Evolutionary conservation across 2,113 vertebrate species (phyloP), one percentile per base, ranked within the genome.

Genomic region (Anseranas semipalmata): DNA sequence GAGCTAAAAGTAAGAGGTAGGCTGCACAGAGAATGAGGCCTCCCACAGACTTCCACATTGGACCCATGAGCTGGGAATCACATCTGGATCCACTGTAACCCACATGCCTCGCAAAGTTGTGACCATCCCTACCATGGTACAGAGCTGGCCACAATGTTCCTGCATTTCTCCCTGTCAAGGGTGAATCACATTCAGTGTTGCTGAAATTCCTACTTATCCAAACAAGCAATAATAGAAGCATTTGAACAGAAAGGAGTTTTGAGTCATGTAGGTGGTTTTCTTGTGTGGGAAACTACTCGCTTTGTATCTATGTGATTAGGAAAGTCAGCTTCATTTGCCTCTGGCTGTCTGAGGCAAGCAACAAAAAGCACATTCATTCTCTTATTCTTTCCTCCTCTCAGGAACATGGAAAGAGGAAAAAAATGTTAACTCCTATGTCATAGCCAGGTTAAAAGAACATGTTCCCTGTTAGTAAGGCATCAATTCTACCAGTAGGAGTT

Each of bases 271-370:
- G 83, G 79, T 80, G 24, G 94, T 89, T 96, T 97, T 93, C 94
- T 93, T 94, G 39, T 97, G 97, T 97, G 95, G 97, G 90, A 97
- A 97, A 96, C 71, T 95, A 93, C 72, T 78, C 35, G 0, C 66
- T 96, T 93, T 82, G 88, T 97, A 95, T 98, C 96, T 94, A 60
- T 89, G 93, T 62, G 97, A 96, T 96, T 94, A 95, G 94, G 95
- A 96, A 97, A 93, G 79, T 78, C 75, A 96, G 77, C 43, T 92
- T 82, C 79, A 77, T 93, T 87, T 88, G 95, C 95, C 80, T 89
- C 92, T 48, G 89, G 96, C 93, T 76, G 77, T 82, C 72, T 78
- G 58, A 52, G 71, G 76, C 94, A 89, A 90, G 85, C 56, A 89
- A 87, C 85, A 91, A 90, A 97, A 96, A 70, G 75, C 20, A 79